A percentile compares a stretch with the other conserved stretches of the same genome.
Evolutionary conservation across 2,888 invertebrate genomes (phyloP).

Genomic region (Epicampocera succincta): DNA sequence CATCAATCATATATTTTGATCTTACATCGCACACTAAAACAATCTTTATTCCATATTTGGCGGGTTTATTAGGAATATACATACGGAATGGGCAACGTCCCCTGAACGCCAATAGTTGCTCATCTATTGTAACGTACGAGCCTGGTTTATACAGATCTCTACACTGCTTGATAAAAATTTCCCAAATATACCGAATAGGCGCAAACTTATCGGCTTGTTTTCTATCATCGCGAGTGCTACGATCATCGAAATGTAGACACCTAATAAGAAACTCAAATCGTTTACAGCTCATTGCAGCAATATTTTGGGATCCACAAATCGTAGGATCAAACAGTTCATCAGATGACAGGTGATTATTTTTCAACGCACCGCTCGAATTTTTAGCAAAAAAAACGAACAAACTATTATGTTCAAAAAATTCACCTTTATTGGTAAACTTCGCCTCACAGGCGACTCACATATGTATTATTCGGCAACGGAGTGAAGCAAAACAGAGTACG

Average conservation of each 20-base stretch:
- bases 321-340: conserved; percentile 45
- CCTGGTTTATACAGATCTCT: conserved; percentile 55
- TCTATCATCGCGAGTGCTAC: conserved; percentile 46
- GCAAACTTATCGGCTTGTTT: conserved; percentile 46
- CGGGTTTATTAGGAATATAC: conserved; percentile 34
- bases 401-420: too few relatives aligned
- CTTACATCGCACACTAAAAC: conserved; percentile 27
- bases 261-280: too few relatives aligned
- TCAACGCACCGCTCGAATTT: too few relatives aligned
- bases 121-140: conserved; percentile 52
- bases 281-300: conserved; percentile 57
- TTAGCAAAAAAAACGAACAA: too few relatives aligned
- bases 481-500: too few relatives aligned
- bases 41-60: conserved; percentile 36
- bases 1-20: conserved; percentile 43
- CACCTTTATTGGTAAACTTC: too few relatives aligned
- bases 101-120: conserved; percentile 52
- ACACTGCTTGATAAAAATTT: conserved; percentile 33
- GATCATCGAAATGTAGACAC: conserved; percentile 49
- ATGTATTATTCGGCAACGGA: too few relatives aligned
- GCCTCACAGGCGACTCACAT: too few relatives aligned
- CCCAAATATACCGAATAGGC: conserved; percentile 51
- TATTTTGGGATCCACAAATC: too few relatives aligned
- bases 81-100: conserved; percentile 44
- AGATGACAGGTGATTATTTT: too few relatives aligned